phyloP scores from a whole-genome alignment of 2,888 invertebrate genomes.

The Nymphalis polychloros region DNA sequence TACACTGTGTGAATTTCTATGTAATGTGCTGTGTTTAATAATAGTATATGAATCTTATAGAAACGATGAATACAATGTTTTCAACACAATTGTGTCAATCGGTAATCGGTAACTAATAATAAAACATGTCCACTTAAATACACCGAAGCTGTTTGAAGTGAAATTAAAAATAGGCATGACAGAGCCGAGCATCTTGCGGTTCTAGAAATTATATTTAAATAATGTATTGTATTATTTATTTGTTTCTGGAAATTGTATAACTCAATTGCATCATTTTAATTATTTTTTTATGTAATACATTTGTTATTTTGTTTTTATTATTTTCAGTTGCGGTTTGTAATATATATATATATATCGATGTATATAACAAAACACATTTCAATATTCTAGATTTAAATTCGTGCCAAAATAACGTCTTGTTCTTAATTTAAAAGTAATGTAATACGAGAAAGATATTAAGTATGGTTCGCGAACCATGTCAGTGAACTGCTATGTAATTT shows the following conservation, averaged over 20 bases:
- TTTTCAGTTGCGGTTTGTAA: neutral
- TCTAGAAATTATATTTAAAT: constrained; percentile 22
- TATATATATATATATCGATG: no score
- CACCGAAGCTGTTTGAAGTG: constrained; percentile 19
- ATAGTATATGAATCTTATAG: neutral
- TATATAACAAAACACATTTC: no score
- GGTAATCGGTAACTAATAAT: constrained; percentile 21
- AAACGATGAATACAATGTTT: constrained; percentile 9
- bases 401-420: no score
- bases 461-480: neutral
- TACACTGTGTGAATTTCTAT: neutral
- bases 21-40: neutral
- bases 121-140: constrained; percentile 20
- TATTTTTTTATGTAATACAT: constrained; percentile 7
- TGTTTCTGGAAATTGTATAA: constrained; percentile 32
- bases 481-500: constrained; percentile 27
- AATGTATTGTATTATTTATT: constrained; percentile 25
- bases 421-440: neutral
- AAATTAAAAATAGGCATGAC: constrained; percentile 40
- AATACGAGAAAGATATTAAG: neutral
- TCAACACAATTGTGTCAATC: constrained; percentile 20
- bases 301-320: constrained; percentile 1
- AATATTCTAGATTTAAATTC: no score
- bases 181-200: constrained; percentile 29
- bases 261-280: constrained; percentile 31